Evolutionary conservation across 2,888 invertebrate species (phyloP), one percentile per base, ranked within the genome.

Genomic region (Eilema depressum): DNA sequence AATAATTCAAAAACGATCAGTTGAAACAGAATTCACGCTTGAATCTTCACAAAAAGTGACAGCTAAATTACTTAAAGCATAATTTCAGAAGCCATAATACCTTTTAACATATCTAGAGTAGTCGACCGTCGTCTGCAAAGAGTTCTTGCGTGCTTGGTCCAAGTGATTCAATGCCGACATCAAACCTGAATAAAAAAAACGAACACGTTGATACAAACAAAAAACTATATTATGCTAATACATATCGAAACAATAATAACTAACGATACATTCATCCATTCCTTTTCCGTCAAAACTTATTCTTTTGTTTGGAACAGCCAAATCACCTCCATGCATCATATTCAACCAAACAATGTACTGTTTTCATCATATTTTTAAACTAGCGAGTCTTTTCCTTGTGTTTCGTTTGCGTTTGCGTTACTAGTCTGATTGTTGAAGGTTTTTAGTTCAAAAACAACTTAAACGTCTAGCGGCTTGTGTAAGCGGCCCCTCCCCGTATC

Each of bases 41-140:
- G 62, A 74, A 53, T 62, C 70, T 63, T 63, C 70, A 74, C 37
- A 82, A 82, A 81, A 82, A 81, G 69, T 83, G 82, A 82, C 82
- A 82, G 80, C 56, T 71, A 82, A 83, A 83, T 83, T 77, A 78
- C 71, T 74, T 73, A 72, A 72, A 75, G 66, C 76, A 80, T 75
- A 69, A 75, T 76, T 79, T 80, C 80, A 81, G 80, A 74, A 82
- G 78, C 75, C 53, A 70, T 66, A 74, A 74, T 91, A 95, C 95
- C 98, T 97, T 91, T 98, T 97, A 75, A 98, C 98, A 92, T 98
- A 98, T 93, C 98, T 97, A 61, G 98, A 98, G 94, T 98, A 98
- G 94, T 98, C 98, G 80, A 98, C 96, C 85, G 97, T 96, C n/a
- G 96, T 96, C 80, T 97, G 96, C 70, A 96, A 90, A 78, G 96